These are phyloP conservation scores for Caenorhabditis plicata DNA, from an alignment of 2,888 invertebrate genomes.

Conservation along the genomic window DNA sequence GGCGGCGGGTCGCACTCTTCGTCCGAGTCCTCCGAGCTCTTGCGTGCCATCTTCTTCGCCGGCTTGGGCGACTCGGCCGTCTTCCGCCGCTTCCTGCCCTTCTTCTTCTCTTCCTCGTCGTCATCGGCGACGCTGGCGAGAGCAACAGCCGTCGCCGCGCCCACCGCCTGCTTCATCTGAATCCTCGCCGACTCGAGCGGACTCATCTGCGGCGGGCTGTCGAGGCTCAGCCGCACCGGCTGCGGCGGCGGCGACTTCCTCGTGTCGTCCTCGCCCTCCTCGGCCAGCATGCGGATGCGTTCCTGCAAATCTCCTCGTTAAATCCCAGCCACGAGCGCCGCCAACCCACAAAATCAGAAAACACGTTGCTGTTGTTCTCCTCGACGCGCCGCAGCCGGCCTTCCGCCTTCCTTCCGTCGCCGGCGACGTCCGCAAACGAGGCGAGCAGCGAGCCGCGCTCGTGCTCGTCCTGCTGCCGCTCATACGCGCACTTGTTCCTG, in stretches of 20 bases:
- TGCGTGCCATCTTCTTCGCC: neutral
- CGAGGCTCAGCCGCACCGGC: conserved; percentile 6
- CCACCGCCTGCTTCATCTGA: conserved; percentile 36
- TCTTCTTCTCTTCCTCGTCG: conserved; percentile 8
- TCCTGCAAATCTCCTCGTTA: too few species aligned
- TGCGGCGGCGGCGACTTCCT: neutral
- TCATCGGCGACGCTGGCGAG: conserved; percentile 7
- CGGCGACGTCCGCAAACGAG: conserved; percentile 29
- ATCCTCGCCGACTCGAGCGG: conserved; percentile 32
- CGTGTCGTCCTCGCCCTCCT: neutral
- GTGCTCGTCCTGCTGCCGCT: conserved; percentile 13
- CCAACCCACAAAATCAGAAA: too few species aligned
- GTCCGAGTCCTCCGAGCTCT: conserved; percentile 14
- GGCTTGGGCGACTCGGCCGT: conserved; percentile 3
- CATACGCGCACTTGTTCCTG: neutral
- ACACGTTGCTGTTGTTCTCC: neutral
- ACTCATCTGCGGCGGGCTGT: conserved; percentile 17
- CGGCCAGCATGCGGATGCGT: conserved; percentile 1
- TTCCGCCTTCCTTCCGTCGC: too few species aligned
- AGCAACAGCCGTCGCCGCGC: conserved; percentile 31
- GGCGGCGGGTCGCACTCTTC: conserved; percentile 43
- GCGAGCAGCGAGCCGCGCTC: conserved; percentile 15
- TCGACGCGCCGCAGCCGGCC: conserved; percentile 3
- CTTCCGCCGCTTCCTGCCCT: conserved; percentile 7
- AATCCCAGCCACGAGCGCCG: too few species aligned